Evolutionary conservation across 2,113 vertebrate genomes (phyloP), one percentile per base, ranked within the genome.

Genomic region (Nematolebias whitei): DNA sequence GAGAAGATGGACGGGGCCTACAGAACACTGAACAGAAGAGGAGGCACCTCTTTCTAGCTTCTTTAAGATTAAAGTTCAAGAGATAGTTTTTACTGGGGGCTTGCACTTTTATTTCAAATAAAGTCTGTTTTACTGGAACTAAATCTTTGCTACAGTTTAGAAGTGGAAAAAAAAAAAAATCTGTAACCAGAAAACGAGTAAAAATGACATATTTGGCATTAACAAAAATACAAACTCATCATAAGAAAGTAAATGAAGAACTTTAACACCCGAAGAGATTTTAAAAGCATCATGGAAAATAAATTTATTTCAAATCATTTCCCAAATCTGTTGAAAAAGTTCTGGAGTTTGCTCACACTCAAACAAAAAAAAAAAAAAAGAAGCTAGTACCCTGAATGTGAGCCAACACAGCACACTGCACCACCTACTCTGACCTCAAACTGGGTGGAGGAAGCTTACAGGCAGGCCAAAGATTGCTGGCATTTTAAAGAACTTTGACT

Each of bases 341-440:
- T 16, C 11, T 11, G 43, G 2, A 9, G 29, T 19, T 71, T 22
- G 14, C 47, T 0, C 48, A 54, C 8, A 49, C 49, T 39, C n/a
- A n/a, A n/a, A n/a, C n/a, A n/a, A n/a, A n/a, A n/a, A n/a, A n/a
- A n/a, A n/a, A n/a, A n/a, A 39, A 54, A 29, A 63, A 52, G 22
- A n/a, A 40, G n/a, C 41, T 15, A 61, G 8, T 5, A 67, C 23
- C 41, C 26, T 43, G 39, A n/a, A 54, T 67, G 12, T 40, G 61
- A 26, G 43, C 70, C 63, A 68, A 61, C 55, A 47, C 22, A 38
- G 16, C 53, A 59, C 40, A 49, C 45, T 39, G 32, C 56, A 71
- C 66, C 59, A 66, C 45, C 53, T 68, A 54, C 26, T 44, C 60
- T 57, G 38, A 86, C 74, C 74, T 63, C 79, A 69, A 60, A 72